Conservation (phyloP, 2,888 invertebrate genomes). For the Micoletzkya japonica region DNA sequence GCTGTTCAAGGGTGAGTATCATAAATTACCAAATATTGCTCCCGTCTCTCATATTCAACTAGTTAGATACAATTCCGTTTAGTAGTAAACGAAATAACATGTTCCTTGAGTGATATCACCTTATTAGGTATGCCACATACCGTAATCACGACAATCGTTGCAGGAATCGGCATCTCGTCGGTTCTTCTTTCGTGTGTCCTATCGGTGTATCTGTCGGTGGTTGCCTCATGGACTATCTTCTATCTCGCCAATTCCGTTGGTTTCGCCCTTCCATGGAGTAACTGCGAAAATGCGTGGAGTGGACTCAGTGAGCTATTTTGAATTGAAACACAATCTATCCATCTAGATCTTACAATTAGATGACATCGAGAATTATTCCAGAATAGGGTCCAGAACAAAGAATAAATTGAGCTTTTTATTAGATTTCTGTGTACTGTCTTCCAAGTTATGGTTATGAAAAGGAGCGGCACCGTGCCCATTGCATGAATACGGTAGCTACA, state of each 20-base stretch:
- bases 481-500: no score
- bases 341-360: neutral
- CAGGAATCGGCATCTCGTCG: conserved; percentile 70
- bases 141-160: no score
- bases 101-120: neutral
- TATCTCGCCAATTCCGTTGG: conserved; percentile 76
- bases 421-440: no score
- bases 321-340: neutral
- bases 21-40: no score
- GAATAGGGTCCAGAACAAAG: no score
- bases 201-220: conserved; percentile 70
- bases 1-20: conserved; percentile 74
- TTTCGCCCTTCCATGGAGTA: conserved; percentile 84
- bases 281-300: conserved; percentile 84
- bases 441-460: no score
- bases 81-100: no score
- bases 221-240: conserved; percentile 69
- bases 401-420: no score
- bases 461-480: no score
- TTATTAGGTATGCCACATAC: neutral
- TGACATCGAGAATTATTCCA: no score
- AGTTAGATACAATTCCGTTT: no score
- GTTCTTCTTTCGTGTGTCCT: conserved; percentile 68
- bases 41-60: no score
- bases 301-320: conserved; percentile 67